Conservation (phyloP, 2,888 invertebrate genomes). For the Eristalis pertinax region DNA sequence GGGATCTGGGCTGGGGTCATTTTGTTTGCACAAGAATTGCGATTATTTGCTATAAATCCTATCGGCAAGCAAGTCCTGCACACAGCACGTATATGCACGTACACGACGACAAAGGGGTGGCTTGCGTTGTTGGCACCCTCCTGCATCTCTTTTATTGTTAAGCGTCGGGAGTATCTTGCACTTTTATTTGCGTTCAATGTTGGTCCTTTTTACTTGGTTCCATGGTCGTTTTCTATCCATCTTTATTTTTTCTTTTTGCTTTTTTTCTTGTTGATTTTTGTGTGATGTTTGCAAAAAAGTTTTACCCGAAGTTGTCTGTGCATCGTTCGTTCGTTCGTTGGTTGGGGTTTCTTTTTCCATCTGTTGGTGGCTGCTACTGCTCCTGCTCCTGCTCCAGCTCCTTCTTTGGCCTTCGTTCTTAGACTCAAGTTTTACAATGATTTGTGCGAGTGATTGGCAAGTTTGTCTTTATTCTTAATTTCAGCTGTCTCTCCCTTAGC, state of each 20-base stretch:
- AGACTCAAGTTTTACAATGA: conserved; percentile 61
- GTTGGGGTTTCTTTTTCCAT: neutral
- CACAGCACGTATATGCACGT: neutral
- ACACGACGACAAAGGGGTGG: neutral
- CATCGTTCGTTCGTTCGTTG: neutral
- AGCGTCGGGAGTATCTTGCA: conserved; percentile 29
- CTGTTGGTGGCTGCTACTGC: neutral
- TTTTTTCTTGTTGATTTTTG: conserved; percentile 34
- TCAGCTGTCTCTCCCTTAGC: conserved; percentile 37
- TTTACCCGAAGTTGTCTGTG: conserved; percentile 24
- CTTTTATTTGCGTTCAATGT: conserved; percentile 54
- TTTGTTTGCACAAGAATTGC: conserved; percentile 55
- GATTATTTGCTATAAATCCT: conserved; percentile 63
- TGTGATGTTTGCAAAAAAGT: conserved; percentile 63
- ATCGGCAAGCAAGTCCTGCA: conserved; percentile 40
- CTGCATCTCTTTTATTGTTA: conserved; percentile 24
- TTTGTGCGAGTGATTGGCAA: conserved; percentile 69
- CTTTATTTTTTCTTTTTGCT: neutral
- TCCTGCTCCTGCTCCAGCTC: too few relatives aligned
- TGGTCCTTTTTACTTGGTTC: conserved; percentile 34
- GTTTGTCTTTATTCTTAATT: conserved; percentile 69
- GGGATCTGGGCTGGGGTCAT: conserved; percentile 29
- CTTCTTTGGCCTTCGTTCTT: conserved; percentile 5
- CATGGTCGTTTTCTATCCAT: conserved; percentile 21
- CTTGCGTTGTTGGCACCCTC: conserved; percentile 3